These are phyloP conservation scores for Tetramorium simillimum DNA, from an alignment of 1,140 invertebrate species.

Conservation along the genomic window DNA sequence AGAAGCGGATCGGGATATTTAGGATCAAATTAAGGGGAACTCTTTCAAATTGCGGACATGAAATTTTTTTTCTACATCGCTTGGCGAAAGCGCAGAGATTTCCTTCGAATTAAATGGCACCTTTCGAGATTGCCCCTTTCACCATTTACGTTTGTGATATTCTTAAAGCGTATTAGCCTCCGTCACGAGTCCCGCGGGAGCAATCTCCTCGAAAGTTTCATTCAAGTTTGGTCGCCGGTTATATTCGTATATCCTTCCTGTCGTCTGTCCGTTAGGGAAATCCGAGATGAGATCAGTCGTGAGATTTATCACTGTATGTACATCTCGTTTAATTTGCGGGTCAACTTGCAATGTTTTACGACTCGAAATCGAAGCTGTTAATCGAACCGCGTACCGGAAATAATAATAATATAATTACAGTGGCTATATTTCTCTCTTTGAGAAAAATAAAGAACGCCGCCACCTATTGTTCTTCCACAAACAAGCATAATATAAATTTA, in stretches of 20 bases:
- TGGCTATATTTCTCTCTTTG: too few species aligned
- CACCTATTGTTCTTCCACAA: too few species aligned
- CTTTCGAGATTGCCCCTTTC: constrained; percentile 48
- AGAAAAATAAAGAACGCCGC: too few species aligned
- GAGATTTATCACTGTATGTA: background rate
- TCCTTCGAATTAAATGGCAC: constrained; percentile 51
- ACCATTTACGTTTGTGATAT: constrained; percentile 55
- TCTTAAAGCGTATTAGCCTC: constrained; percentile 54
- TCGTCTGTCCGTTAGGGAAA: constrained; percentile 34
- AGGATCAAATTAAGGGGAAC: background rate
- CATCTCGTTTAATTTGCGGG: background rate
- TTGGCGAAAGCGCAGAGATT: constrained; percentile 10
- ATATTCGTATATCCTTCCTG: constrained; percentile 35
- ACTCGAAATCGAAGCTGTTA: background rate
- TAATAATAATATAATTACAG: too few species aligned
- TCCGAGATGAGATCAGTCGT: constrained; percentile 6
- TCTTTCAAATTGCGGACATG: background rate
- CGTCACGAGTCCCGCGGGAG: constrained; percentile 44
- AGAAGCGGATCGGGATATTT: background rate
- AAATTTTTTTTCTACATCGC: background rate
- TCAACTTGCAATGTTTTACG: background rate
- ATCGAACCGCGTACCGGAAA: background rate
- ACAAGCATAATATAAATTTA: too few species aligned
- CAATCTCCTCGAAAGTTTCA: constrained; percentile 50
- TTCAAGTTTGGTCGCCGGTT: constrained; percentile 43